Evolutionary conservation across 2,113 vertebrate species (phyloP), one percentile per base, ranked within the genome.

Genomic region (Bostrychus sinensis): DNA sequence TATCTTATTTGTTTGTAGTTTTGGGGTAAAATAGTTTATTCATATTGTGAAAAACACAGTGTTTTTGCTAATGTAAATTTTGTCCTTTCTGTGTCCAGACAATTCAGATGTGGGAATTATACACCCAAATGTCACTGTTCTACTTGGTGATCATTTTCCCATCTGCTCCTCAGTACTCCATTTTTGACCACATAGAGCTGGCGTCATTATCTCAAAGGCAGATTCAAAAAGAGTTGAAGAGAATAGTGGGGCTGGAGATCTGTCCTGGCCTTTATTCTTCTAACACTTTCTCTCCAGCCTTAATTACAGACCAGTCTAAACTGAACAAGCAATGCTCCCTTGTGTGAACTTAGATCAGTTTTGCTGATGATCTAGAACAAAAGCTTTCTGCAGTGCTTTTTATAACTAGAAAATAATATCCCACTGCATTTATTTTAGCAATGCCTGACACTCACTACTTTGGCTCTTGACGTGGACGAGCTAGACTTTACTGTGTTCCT

Each of bases 181-280:
- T 76, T 60, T 76, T 30, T 36, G 64, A 67, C 78, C 68, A 2
- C 22, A 56, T 38, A 45, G 55, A 62, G 58, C 70, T 64, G 55
- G 51, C 58, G 84, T 84, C 66, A 59, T 86, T 78, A 83, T 87
- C 81, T 77, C 56, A 16, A 13, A n/a, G 65, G 66, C 79, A 83
- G 82, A 86, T 87, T 85, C 81, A 85, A 85, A 82, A 75, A 70
- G 71, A 65, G 5, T 83, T 77, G 69, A 20, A 75, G 50, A 63
- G 73, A 55, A 26, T 48, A 72, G 42, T 23, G 25, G 75, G 70
- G 55, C 48, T 75, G 66, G 62, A 73, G 66, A 81, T 76, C 48
- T 45, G 36, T 59, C 12, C 68, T 69, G 57, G 63, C 58, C 62
- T 77, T 75, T 48, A 30, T 53, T 78, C 62, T 76, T 58, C 69